A percentile compares a stretch with the other conserved stretches of the same genome.
Conservation (phyloP, 2,113 vertebrate genomes). For the Thomomys bottae region DNA sequence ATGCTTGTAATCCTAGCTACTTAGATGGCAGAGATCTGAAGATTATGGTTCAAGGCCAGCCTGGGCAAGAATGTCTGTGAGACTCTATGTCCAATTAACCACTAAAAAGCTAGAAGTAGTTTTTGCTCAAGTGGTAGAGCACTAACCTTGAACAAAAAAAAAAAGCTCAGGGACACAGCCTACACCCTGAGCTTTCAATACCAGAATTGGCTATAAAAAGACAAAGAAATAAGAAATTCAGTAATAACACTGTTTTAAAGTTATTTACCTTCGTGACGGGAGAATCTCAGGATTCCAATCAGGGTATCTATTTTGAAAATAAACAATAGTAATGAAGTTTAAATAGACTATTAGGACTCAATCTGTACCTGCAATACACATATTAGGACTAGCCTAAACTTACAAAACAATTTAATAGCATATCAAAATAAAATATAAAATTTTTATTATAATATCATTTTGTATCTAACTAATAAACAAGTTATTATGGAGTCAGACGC, state of each 20-base stretch:
- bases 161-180: too few species aligned
- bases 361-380: constrained; percentile 38
- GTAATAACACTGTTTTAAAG: constrained; percentile 19
- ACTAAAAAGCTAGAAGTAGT: too few species aligned
- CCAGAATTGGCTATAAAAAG: too few species aligned
- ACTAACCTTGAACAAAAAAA: too few species aligned
- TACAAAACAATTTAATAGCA: constrained; percentile 25
- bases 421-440: constrained; percentile 39
- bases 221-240: constrained; percentile 15
- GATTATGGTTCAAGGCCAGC: too few species aligned
- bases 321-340: constrained; percentile 45
- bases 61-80: too few species aligned
- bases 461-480: constrained; percentile 18
- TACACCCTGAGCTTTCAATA: too few species aligned
- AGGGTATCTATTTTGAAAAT: constrained; percentile 87
- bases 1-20: too few species aligned
- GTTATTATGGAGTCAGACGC: too few species aligned
- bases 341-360: constrained; percentile 7
- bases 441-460: constrained; percentile 48
- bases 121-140: too few species aligned
- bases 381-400: constrained; percentile 7
- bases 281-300: constrained; percentile 91
- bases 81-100: too few species aligned
- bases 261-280: constrained; percentile 85
- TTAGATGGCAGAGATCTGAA: too few species aligned